A percentile compares a stretch with the other conserved stretches of the same genome.
Evolutionary conservation across 2,113 vertebrate genomes (phyloP).

Genomic region (Grammomys dolichurus): DNA sequence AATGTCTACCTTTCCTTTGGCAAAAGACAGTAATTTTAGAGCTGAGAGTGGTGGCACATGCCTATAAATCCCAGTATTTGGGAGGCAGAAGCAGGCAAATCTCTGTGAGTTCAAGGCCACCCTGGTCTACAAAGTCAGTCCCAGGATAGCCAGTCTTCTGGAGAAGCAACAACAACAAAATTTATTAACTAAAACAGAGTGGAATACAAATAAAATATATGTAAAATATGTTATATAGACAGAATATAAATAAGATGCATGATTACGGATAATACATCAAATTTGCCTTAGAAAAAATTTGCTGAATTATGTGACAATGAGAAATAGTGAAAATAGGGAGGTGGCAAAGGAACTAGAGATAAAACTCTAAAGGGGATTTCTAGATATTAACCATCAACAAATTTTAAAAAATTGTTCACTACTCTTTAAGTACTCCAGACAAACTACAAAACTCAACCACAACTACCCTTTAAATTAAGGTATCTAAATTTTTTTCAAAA

Average conservation of each 20-base stretch:
- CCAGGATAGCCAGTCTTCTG: no score
- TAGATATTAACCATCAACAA: background rate
- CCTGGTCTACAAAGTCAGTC: no score
- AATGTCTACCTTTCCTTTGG: slow-evolving; percentile 42
- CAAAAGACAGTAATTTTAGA: slow-evolving; percentile 38
- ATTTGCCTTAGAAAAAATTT: slow-evolving; percentile 37
- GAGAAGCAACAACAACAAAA: background rate
- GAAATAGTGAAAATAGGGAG: background rate
- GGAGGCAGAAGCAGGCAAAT: no score
- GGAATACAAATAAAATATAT: slow-evolving; percentile 1
- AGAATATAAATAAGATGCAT: slow-evolving; percentile 6
- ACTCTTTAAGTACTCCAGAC: slow-evolving; percentile 19
- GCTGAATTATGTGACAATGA: slow-evolving; percentile 5
- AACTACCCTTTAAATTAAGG: background rate
- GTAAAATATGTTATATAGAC: background rate
- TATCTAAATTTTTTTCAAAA: slow-evolving; percentile 49
- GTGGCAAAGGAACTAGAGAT: background rate
- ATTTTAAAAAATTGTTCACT: slow-evolving; percentile 37
- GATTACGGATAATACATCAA: slow-evolving; percentile 5
- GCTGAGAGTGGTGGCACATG: no score
- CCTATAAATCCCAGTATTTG: no score
- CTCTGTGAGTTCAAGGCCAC: no score
- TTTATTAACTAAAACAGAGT: background rate
- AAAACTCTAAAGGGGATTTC: slow-evolving; percentile 33
- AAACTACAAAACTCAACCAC: background rate